phyloP scores from a whole-genome alignment of 2,113 vertebrate genomes.

The Petrocephalus zakoni region DNA sequence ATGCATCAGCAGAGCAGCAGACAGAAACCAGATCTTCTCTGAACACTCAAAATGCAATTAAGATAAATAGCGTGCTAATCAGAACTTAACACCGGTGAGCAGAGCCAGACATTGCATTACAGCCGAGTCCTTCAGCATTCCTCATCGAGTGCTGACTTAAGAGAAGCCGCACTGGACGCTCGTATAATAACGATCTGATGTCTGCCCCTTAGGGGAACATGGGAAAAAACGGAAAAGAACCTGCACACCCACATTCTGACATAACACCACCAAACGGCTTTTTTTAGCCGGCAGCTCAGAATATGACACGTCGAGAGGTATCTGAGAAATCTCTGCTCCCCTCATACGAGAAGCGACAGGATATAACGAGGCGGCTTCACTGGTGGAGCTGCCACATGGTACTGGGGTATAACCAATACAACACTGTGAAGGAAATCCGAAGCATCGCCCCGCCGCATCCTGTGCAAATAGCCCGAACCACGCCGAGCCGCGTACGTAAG shows the following conservation, averaged over 20 bases:
- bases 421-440: background rate
- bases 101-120: background rate
- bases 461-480: background rate
- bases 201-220: background rate
- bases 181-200: background rate
- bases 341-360: background rate
- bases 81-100: background rate
- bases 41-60: background rate
- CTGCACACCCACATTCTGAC: constrained; percentile 6
- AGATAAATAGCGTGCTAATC: constrained; percentile 5
- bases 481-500: background rate
- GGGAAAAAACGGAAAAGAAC: background rate
- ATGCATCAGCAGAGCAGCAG: constrained; percentile 4
- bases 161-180: background rate
- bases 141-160: constrained; percentile 3
- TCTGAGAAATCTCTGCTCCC: background rate
- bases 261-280: background rate
- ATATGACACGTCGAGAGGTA: background rate
- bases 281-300: background rate
- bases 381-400: background rate
- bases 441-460: background rate
- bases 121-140: background rate
- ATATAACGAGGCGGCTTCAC: background rate
- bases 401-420: background rate
- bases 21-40: background rate